A percentile compares a stretch with the other conserved stretches of the same genome.
Evolutionary conservation across 2,888 invertebrate genomes (phyloP).

Genomic region (Eilema depressum): DNA sequence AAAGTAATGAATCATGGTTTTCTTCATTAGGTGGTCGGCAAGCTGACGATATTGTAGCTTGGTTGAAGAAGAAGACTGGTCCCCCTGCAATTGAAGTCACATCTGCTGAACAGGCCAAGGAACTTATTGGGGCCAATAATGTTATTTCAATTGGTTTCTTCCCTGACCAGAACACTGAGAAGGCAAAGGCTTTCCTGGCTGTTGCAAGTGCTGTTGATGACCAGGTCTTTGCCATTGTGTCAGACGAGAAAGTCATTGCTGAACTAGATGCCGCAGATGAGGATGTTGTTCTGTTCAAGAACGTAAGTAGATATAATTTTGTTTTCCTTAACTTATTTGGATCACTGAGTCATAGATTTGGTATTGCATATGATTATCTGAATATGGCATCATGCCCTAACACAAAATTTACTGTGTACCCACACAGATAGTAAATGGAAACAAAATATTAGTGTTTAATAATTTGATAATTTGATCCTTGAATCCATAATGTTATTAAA

Average conservation of each 20-base stretch:
- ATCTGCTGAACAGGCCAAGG: conserved; percentile 93
- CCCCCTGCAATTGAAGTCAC: conserved; percentile 95
- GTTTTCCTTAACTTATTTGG: neutral
- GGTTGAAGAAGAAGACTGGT: conserved; percentile 99
- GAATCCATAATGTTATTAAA: neutral
- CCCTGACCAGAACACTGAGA: conserved; percentile 91
- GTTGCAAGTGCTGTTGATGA: conserved; percentile 95
- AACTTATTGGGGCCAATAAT: conserved; percentile 92
- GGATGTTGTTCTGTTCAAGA: conserved; percentile 95
- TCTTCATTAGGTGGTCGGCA: conserved; percentile 92
- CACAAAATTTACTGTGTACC: neutral
- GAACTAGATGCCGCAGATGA: conserved; percentile 94
- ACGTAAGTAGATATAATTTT: conserved; percentile 84
- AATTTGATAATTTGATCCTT: neutral
- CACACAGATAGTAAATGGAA: neutral
- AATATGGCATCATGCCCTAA: too few relatives aligned
- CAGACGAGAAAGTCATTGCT: conserved; percentile 91
- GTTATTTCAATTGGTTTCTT: conserved; percentile 97
- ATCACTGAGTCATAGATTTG: neutral
- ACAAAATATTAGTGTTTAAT: too few relatives aligned
- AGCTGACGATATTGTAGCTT: conserved; percentile 96
- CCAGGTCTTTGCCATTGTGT: conserved; percentile 95
- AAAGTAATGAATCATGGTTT: neutral
- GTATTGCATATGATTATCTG: neutral
- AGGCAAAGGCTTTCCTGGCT: conserved; percentile 94